Evolutionary conservation across 2,113 vertebrate genomes (phyloP).

Genomic region (Rhipidura dahli): DNA sequence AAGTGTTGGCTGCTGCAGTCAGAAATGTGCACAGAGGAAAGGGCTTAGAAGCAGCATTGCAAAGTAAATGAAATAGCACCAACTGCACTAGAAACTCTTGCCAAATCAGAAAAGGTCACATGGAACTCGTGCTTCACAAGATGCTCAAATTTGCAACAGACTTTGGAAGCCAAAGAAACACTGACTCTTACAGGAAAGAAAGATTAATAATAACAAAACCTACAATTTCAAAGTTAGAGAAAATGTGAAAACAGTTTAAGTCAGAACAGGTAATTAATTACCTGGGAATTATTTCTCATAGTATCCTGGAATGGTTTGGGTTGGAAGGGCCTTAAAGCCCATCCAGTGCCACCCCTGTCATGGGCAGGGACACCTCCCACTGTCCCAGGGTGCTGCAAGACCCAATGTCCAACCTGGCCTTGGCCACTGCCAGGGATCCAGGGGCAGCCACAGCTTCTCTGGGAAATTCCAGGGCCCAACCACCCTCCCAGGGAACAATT

Average conservation of each 20-base stretch:
- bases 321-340: not conserved
- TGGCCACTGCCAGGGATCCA: not conserved
- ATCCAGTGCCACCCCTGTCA: not conserved
- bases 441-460: not conserved
- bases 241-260: not conserved
- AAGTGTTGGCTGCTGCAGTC: slow-evolving; percentile 41
- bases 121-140: not conserved
- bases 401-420: accelerated
- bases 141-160: not conserved
- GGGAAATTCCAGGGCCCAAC: not conserved
- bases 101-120: slow-evolving; percentile 15
- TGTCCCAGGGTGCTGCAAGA: not conserved
- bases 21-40: not conserved
- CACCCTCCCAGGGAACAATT: not conserved
- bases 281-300: not conserved
- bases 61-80: not conserved
- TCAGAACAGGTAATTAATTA: not conserved
- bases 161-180: not conserved
- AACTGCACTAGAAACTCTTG: not conserved
- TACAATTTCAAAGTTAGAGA: not conserved
- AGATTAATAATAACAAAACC: not conserved
- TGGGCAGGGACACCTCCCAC: not conserved
- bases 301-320: not conserved
- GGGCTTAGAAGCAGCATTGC: not conserved
- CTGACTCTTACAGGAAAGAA: not conserved